phyloP scores from a whole-genome alignment of 2,797 vertebrate genomes.

The Antennarius maculatus region DNA sequence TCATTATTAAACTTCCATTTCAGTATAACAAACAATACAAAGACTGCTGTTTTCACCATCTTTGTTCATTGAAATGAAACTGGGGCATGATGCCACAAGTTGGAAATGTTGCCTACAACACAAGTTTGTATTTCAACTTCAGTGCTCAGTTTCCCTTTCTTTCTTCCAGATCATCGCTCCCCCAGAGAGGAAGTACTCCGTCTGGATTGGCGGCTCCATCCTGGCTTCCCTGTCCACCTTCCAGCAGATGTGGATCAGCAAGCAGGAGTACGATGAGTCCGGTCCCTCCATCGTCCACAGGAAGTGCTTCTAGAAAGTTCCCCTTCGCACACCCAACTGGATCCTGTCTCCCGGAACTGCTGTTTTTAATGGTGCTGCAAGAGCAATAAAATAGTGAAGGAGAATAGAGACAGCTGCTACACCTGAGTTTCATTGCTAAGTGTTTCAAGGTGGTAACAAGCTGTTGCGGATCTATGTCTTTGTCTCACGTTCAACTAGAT shows the following conservation, averaged over 20 bases:
- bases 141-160: background rate
- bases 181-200: slow-evolving; percentile 95
- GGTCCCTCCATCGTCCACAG: slow-evolving; percentile 80
- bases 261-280: slow-evolving; percentile 81
- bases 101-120: no score
- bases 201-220: slow-evolving; percentile 96
- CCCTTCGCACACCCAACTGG: background rate
- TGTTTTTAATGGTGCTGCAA: slow-evolving; percentile 50
- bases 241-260: slow-evolving; percentile 93
- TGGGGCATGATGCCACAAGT: no score
- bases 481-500: no score
- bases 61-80: no score
- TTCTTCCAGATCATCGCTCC: slow-evolving; percentile 90
- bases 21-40: no score
- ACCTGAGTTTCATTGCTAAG: no score
- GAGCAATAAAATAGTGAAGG: slow-evolving; percentile 25
- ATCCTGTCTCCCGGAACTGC: slow-evolving; percentile 51
- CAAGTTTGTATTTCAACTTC: no score
- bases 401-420: no score
- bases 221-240: slow-evolving; percentile 95
- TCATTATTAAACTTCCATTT: no score
- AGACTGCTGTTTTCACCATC: no score
- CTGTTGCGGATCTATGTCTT: no score
- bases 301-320: slow-evolving; percentile 76
- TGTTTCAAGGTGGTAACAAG: no score